Base-by-base conservation (phyloP, 2,888 invertebrate genomes). In the Dorcus parallelipipedus region DNA sequence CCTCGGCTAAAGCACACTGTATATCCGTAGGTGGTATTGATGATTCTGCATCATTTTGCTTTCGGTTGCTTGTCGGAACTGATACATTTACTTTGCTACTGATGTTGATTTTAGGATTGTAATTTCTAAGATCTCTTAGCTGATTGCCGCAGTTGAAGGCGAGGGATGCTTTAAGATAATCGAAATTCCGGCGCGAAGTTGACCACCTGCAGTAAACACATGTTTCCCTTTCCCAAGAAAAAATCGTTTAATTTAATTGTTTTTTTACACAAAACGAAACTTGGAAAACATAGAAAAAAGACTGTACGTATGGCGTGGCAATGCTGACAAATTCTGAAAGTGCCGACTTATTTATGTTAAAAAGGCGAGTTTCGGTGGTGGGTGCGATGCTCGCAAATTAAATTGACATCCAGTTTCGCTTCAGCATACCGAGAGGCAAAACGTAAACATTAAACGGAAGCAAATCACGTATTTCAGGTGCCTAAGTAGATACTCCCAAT, bases 401-500 rank as follows among this genome's bases (percentile, higher is more conserved):
- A 33, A 33, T 33, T 33, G 26, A 33, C 26, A 33, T 33, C 26
- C 26, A 7, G 26, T 33, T 33, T 33, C 26, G 26, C 26, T 33
- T 33, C 26, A 33, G 26, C 26, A 33, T 23, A 20, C 45, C 45
- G 45, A 20, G 45, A 20, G 20, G 20, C 45, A 65, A 64, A 67
- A 66, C 66, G 65, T 68, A 64, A 17, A 17, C 20, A 69, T 66
- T 65, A 65, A 67, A 64, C 68, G 66, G 23, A 45, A 45, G 65
- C 65, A 69, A 72, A 71, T 72, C 72, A 71, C 69, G 69, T 71
- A 69, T 72, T 72, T 70, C 69, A 71, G 71, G 70, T 67, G 69
- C 53, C 61, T 57, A 56, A 61, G 62, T 56, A 61, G 69, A 68
- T 67, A 69, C 66, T 70, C 69, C 72, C 71, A 67, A 67, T 64